Base-by-base conservation (phyloP, 2,888 invertebrate genomes). In the Drosophila aldrichi region DNA sequence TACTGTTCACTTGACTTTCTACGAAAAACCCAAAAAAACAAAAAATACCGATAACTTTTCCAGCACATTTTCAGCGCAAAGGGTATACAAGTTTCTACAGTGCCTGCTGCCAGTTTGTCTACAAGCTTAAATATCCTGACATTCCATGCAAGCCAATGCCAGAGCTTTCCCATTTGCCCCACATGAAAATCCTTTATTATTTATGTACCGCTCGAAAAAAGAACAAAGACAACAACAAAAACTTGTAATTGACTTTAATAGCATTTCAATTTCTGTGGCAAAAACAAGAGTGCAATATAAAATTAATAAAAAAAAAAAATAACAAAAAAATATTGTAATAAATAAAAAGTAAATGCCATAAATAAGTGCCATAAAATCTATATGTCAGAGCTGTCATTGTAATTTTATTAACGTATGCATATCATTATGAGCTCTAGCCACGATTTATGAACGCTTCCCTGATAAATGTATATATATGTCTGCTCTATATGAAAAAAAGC, bases 171-270 rank as follows among this genome's bases (percentile, higher is more conserved):
- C 69, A 73, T 79, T 81, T 79, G 79, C 54, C 54, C 52, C 69
- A 52, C 52, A 70, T 65, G 61, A 65, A 78, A 71, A 66, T 51
- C 70, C 68, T 81, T 87, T 76, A 82, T 84, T 88, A 88, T 82
- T 79, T 83, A 73, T 79, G 73, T 49, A 9, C 55, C 22, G 22
- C n/a, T 36, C 16, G 4, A 52, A 36, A 52, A 49, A 38, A 32
- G 8, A 32, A 43, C 18, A 43, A 43, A 14, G n/a, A 25, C 62
- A 43, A 41, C 61, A 72, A 82, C 48, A 71, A 66, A 71, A 74
- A 71, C 56, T 55, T 72, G 69, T 83, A 83, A 86, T 84, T 83
- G 87, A 88, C 81, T 86, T 85, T 68, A 82, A 88, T 79, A 71
- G 79, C 79, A 67, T 76, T 86, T 76, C 70, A 72, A 84, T 81